phyloP scores from a whole-genome alignment of 2,888 invertebrate genomes.

The Eubasilissa splendida region DNA sequence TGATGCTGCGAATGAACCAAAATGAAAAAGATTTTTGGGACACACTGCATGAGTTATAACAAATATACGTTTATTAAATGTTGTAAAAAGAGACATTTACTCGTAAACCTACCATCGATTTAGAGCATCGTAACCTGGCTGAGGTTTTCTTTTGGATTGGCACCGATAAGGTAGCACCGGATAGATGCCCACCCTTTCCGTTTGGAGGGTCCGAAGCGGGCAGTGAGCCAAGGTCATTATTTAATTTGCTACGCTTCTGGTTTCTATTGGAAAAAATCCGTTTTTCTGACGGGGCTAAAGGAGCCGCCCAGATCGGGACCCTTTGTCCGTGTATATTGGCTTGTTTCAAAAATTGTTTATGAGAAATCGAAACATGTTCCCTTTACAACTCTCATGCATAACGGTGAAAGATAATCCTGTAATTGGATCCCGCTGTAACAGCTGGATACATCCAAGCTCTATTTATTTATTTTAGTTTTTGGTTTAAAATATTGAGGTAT shows the following conservation, averaged over 20 bases:
- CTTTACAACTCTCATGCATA: constrained; percentile 27
- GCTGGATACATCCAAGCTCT: background rate
- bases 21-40: too few species aligned
- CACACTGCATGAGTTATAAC: background rate
- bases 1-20: too few species aligned
- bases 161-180: too few species aligned
- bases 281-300: constrained; percentile 45
- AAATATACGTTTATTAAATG: too few species aligned
- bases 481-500: too few species aligned
- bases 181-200: constrained; percentile 21
- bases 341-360: constrained; percentile 44
- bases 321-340: constrained; percentile 43
- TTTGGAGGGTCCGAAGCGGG: constrained; percentile 33
- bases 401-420: constrained; percentile 29
- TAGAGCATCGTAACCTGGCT: too few species aligned
- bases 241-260: constrained; percentile 58
- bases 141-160: too few species aligned
- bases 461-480: too few species aligned
- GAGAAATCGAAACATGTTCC: constrained; percentile 23
- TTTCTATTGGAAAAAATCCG: constrained; percentile 51
- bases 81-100: too few species aligned
- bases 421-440: constrained; percentile 15
- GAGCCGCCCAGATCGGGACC: constrained; percentile 18
- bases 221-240: constrained; percentile 54
- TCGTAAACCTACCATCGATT: too few species aligned